A percentile compares a stretch with the other conserved stretches of the same genome.
Evolutionary conservation across 37 sponge, comb jelly and placozoan genomes (phyloP).

Genomic region (Chondrosia reniformis): DNA sequence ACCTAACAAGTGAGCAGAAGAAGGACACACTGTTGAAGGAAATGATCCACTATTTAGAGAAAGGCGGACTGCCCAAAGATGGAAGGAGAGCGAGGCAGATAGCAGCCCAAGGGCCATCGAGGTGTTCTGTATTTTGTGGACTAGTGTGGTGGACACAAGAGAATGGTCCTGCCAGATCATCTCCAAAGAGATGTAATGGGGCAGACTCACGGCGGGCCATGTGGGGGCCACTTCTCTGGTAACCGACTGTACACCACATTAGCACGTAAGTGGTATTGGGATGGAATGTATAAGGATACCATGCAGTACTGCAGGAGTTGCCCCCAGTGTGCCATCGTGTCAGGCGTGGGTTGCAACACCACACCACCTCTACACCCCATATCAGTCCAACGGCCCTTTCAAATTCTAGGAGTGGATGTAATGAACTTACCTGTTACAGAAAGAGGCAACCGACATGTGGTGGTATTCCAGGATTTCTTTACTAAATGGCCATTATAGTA

Average conservation of each 20-base stretch:
- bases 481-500: slow-evolving; percentile 59
- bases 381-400: slow-evolving; percentile 41
- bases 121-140: slow-evolving; percentile 51
- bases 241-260: slow-evolving; percentile 28
- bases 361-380: slow-evolving; percentile 47
- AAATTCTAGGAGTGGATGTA: slow-evolving; percentile 51
- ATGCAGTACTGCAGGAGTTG: slow-evolving; percentile 21
- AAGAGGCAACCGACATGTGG: slow-evolving; percentile 37
- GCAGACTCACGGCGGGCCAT: slow-evolving; percentile 37
- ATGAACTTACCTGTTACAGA: slow-evolving; percentile 45
- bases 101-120: slow-evolving; percentile 10
- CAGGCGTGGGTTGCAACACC: slow-evolving; percentile 21
- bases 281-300: slow-evolving; percentile 37
- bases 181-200: slow-evolving; percentile 20
- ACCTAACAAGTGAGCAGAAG: too few relatives aligned
- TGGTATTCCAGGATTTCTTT: slow-evolving; percentile 55
- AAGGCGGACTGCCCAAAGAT: slow-evolving; percentile 32
- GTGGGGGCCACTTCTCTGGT: slow-evolving; percentile 51
- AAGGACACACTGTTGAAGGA: slow-evolving; percentile 25
- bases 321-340: slow-evolving; percentile 50
- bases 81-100: background rate
- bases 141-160: slow-evolving; percentile 26
- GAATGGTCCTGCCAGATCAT: slow-evolving; percentile 47
- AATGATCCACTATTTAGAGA: slow-evolving; percentile 16
- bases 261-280: slow-evolving; percentile 46